Evolutionary conservation across 1,140 invertebrate species (phyloP).

Genomic region (Brachionus angularis): DNA sequence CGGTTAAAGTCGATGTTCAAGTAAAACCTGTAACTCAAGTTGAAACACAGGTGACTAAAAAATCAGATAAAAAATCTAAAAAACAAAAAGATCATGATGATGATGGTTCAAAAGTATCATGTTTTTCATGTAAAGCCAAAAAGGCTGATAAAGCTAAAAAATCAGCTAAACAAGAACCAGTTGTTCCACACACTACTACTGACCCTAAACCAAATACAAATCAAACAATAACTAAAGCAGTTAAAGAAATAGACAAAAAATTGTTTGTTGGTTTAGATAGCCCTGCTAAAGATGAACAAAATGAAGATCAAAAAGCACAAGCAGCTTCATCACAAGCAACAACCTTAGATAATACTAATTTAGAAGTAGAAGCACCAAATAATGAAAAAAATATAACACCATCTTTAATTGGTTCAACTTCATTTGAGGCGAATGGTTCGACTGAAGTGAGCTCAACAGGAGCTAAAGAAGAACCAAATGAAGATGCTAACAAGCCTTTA

Average conservation of each 20-base stretch:
- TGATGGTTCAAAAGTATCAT: neutral
- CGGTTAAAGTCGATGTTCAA: neutral
- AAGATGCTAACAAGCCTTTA: no score
- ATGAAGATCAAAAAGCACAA: neutral
- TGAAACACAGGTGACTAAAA: neutral
- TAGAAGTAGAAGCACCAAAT: neutral
- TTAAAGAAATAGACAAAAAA: no score
- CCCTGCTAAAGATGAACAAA: neutral
- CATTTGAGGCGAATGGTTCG: neutral
- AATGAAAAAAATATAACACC: neutral
- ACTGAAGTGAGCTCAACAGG: neutral
- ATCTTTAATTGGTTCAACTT: constrained; percentile 15
- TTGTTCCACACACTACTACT: neutral
- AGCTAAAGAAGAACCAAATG: constrained; percentile 5
- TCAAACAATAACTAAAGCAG: no score
- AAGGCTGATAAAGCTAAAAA: constrained; percentile 9
- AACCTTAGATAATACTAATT: neutral
- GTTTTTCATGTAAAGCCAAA: constrained; percentile 15
- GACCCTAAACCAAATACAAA: neutral
- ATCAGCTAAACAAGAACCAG: neutral
- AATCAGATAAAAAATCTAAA: neutral
- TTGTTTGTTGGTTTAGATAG: neutral
- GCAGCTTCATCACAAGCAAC: neutral
- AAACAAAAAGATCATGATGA: constrained; percentile 15
- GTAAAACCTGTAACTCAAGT: neutral